These are phyloP conservation scores for Gari tellinella DNA, from an alignment of 2,888 invertebrate species.

Conservation along the genomic window DNA sequence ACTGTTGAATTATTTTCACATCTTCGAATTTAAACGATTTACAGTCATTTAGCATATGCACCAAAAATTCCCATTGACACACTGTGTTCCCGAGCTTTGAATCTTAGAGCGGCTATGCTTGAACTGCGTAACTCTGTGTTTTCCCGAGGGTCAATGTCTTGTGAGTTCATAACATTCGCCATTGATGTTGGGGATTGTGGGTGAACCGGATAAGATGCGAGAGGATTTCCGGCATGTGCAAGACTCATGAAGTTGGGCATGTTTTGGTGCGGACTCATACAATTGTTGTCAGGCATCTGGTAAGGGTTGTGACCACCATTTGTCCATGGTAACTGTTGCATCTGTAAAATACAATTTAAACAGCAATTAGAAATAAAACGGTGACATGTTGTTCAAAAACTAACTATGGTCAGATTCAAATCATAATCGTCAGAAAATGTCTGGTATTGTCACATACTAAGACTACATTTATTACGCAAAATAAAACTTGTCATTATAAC, in stretches of 20 bases:
- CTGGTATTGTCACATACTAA: too few species aligned
- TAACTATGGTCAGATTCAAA: too few species aligned
- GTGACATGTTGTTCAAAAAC: too few species aligned
- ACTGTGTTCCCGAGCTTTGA: slow-evolving; percentile 82
- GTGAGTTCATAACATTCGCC: slow-evolving; percentile 40
- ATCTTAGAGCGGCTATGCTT: slow-evolving; percentile 80
- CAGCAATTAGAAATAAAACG: too few species aligned
- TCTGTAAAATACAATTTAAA: too few species aligned
- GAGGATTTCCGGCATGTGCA: slow-evolving; percentile 69
- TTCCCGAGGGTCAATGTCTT: slow-evolving; percentile 62
- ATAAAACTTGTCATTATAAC: too few species aligned
- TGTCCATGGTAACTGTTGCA: slow-evolving; percentile 71
- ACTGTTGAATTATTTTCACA: too few species aligned
- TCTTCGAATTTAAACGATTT: too few species aligned
- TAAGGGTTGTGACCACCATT: slow-evolving; percentile 67
- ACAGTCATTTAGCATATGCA: slow-evolving; percentile 70
- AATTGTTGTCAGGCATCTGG: slow-evolving; percentile 70
- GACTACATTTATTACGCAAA: too few species aligned
- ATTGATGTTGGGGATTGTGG: slow-evolving; percentile 58
- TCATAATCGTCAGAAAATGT: too few species aligned
- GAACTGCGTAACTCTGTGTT: slow-evolving; percentile 78
- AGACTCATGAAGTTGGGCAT: slow-evolving; percentile 80
- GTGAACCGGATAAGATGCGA: slow-evolving; percentile 63
- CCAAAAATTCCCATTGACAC: slow-evolving; percentile 77
- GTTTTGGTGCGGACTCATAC: slow-evolving; percentile 77